Evolutionary conservation across 64 coral and sea anemone species (phyloP), one percentile per base, ranked within the genome.

Genomic region (Montipora capricornis): DNA sequence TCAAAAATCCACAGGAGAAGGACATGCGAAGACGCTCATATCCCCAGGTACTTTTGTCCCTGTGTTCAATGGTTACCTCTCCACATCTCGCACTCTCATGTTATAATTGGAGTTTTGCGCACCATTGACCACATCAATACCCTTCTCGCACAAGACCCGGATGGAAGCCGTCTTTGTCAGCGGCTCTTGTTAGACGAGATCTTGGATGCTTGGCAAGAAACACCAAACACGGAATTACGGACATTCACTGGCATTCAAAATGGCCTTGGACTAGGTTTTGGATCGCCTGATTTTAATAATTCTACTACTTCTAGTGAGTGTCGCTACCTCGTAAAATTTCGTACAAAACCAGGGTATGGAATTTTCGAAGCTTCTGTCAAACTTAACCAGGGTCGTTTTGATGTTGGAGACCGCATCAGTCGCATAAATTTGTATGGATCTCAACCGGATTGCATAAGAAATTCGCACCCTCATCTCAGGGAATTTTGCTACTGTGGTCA

Each of bases 31-130:
- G 89, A 98, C 44, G 96, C 96, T 52, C 52, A 52, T 11, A 98
- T 98, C 66, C 96, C 96, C 22, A 84, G 85, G 64, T 90, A 98
- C 46, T 98, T 98, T 82, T 98, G 96, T 37, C 96, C 96, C 3
- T 98, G 96, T 48, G 88, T 98, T 1, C 80, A 88, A 16, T 98
- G 92, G 92, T 89, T 95, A 11, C 93, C 93, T 20, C 76, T 95
- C 50, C 79, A 79, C 14, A 66, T 71, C 2, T 69, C 86, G 37
- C 89, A 95, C 77, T 83, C 89, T 74, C 96, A 98, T 82, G 89
- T 98, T 29, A 74, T 70, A 19, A 92, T 95, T 71, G 73, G 89
- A 3, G 96, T 83, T 48, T 77, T 78, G 44, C 71, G 81, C 19
- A 82, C 93, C 14, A 73, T 82, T 29, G 83, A 79, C 14, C 84